phyloP scores from a whole-genome alignment of 2,888 invertebrate genomes.

The Drosophila melanocephala region DNA sequence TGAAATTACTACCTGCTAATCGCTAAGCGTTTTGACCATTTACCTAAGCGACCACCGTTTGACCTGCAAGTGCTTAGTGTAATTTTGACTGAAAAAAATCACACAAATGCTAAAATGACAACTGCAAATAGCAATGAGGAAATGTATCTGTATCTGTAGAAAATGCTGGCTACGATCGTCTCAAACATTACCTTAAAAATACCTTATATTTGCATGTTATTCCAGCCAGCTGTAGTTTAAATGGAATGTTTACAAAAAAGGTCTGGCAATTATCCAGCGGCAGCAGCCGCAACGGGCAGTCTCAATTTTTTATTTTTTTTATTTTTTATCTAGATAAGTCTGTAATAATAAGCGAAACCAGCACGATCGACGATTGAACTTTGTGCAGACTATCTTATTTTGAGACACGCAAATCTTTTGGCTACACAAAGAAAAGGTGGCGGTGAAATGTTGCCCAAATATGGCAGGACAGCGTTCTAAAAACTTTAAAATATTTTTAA shows the following conservation, averaged over 20 bases:
- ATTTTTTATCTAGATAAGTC: constrained; percentile 70
- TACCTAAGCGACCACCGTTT: constrained; percentile 25
- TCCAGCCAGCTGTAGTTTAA: constrained; percentile 6
- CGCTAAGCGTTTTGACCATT: constrained; percentile 39
- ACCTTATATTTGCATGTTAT: constrained; percentile 55
- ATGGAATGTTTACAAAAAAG: constrained; percentile 53
- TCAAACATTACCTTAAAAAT: constrained; percentile 55
- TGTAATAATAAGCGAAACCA: constrained; percentile 75
- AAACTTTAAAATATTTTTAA: not conserved
- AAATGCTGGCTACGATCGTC: constrained; percentile 53
- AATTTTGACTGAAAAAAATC: constrained; percentile 37
- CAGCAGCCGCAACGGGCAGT: constrained; percentile 27
- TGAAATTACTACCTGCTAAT: constrained; percentile 41
- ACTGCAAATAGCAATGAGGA: not conserved
- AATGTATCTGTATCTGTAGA: not conserved
- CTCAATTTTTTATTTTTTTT: constrained; percentile 1
- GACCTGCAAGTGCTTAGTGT: constrained; percentile 1
- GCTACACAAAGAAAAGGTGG: not conserved
- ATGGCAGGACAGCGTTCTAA: not conserved
- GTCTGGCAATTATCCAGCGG: constrained; percentile 60
- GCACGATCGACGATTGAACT: constrained; percentile 39
- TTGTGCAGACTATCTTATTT: constrained; percentile 7
- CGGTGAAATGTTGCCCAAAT: not conserved
- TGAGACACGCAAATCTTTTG: constrained; percentile 7
- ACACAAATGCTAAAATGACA: not conserved